Conservation (phyloP, 23 tunicate genomes). For the Oikopleura albicans region DNA sequence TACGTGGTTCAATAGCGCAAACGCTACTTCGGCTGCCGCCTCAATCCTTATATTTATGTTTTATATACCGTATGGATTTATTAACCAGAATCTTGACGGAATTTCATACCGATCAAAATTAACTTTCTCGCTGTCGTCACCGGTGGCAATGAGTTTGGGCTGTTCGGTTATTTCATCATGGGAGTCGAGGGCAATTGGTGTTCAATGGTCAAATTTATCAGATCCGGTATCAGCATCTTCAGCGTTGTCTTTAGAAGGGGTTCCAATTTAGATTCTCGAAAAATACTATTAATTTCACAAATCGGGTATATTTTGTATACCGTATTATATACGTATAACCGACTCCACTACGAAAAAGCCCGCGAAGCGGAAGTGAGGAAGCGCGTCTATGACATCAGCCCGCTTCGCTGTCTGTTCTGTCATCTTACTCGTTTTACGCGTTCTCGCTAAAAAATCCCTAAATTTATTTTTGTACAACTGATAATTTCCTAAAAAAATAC, state of each 20-base stretch:
- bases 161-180: conserved; percentile 3
- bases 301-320: no score
- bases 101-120: neutral
- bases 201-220: neutral
- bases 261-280: no score
- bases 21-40: neutral
- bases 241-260: neutral
- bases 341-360: no score
- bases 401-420: no score
- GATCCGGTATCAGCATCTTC: neutral
- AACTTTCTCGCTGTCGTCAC: neutral
- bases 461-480: no score
- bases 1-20: neutral
- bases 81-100: neutral
- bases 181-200: neutral
- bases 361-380: no score
- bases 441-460: no score
- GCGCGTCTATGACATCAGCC: no score
- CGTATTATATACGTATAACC: no score
- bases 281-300: no score
- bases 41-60: neutral
- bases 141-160: neutral
- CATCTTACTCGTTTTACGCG: no score
- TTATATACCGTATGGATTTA: neutral
- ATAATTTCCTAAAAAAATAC: no score